These are phyloP conservation scores for Virgularia gustaviana DNA, from an alignment of 92 coral and sea anemone species.

Conservation along the genomic window DNA sequence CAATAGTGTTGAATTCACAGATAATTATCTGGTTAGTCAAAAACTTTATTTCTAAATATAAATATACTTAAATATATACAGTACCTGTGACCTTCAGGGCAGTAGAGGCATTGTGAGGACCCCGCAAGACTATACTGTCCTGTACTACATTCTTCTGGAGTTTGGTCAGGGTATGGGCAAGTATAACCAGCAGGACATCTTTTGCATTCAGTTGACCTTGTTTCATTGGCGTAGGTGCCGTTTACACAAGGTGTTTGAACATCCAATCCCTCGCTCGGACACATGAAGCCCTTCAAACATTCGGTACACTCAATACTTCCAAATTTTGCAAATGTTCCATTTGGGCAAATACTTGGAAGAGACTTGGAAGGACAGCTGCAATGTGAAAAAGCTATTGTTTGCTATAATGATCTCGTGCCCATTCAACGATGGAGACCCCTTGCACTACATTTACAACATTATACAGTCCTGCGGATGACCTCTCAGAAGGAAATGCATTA, in stretches of 20 bases:
- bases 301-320: conserved; percentile 47
- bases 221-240: conserved; percentile 63
- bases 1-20: too few relatives aligned
- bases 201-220: conserved; percentile 55
- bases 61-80: background rate
- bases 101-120: conserved; percentile 4
- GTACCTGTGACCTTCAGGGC: conserved; percentile 45
- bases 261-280: conserved; percentile 61
- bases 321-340: conserved; percentile 31
- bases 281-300: conserved; percentile 69
- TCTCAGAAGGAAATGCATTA: too few relatives aligned
- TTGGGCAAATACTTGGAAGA: conserved; percentile 43
- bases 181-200: conserved; percentile 69
- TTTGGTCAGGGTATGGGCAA: conserved; percentile 42
- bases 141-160: conserved; percentile 14
- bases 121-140: conserved; percentile 32
- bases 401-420: too few relatives aligned
- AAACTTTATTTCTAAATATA: too few relatives aligned
- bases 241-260: conserved; percentile 67
- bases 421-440: too few relatives aligned
- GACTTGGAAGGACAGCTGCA: too few relatives aligned
- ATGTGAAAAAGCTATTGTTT: too few relatives aligned
- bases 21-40: too few relatives aligned
- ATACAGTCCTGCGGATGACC: too few relatives aligned
- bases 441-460: too few relatives aligned